Evolutionary conservation across 1,140 invertebrate species (phyloP).

Genomic region (Drosophila lacteicornis): DNA sequence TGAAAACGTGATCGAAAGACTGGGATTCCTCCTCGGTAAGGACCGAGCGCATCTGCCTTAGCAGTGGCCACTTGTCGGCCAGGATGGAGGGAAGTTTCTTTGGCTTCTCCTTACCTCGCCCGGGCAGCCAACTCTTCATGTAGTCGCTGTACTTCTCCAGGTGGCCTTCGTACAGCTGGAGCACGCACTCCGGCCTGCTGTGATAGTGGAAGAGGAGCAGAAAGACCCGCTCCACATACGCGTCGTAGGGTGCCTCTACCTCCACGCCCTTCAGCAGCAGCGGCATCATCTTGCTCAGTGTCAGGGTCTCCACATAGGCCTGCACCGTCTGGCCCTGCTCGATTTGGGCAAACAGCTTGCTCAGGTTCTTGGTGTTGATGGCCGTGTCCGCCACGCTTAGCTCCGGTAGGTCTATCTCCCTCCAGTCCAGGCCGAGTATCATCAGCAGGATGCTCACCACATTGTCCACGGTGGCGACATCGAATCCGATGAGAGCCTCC

Average conservation of each 20-base stretch:
- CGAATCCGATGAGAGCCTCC: conserved; percentile 85
- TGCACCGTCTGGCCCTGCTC: conserved; percentile 78
- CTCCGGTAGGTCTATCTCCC: conserved; percentile 49
- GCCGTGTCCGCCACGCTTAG: conserved; percentile 28
- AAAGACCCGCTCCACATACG: conserved; percentile 72
- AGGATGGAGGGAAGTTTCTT: conserved; percentile 30
- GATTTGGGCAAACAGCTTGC: conserved; percentile 73
- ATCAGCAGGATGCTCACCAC: conserved; percentile 63
- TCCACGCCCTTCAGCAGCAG: conserved; percentile 70
- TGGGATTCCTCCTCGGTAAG: not conserved
- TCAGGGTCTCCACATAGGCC: conserved; percentile 73
- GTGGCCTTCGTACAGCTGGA: conserved; percentile 51
- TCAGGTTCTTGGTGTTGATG: conserved; percentile 58
- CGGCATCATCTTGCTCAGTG: conserved; percentile 73
- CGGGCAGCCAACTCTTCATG: conserved; percentile 63
- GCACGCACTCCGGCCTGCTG: conserved; percentile 65
- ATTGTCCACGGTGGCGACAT: conserved; percentile 56
- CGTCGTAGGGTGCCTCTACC: conserved; percentile 56
- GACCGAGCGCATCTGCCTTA: conserved; percentile 32
- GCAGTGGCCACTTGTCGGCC: conserved; percentile 45
- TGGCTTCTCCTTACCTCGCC: not conserved
- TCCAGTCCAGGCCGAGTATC: conserved; percentile 56
- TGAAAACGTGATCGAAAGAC: conserved; percentile 57
- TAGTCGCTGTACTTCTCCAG: conserved; percentile 47
- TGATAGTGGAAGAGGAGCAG: conserved; percentile 79